Percentiles rank a stretch among this genome's conserved stretches.
These are phyloP conservation scores for Myocastor coypus DNA, from an alignment of 2,113 vertebrate species.

Conservation along the genomic window DNA sequence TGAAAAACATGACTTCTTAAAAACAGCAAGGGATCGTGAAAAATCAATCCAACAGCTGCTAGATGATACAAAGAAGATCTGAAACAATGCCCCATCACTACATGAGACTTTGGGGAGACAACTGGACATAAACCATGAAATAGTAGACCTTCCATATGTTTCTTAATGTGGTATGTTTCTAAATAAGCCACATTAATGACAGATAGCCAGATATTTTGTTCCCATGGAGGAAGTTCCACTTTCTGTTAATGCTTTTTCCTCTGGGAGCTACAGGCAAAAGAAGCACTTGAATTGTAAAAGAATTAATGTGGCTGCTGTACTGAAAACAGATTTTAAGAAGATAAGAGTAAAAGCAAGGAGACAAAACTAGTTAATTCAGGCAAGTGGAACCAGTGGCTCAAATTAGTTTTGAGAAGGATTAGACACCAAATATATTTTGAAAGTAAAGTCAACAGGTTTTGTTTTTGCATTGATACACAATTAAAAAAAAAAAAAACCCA, in stretches of 20 bases:
- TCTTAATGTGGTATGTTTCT: conserved; percentile 8
- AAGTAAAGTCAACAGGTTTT: conserved; percentile 15
- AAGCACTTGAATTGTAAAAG: conserved; percentile 25
- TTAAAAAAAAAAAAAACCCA: not conserved
- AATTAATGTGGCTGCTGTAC: not conserved
- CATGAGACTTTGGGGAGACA: no score
- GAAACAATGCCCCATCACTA: not conserved
- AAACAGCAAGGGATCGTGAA: not conserved
- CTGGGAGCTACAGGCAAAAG: not conserved
- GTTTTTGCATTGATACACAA: not conserved
- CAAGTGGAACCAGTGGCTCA: not conserved
- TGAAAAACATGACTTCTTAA: no score
- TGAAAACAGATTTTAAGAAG: conserved; percentile 21
- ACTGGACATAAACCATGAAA: not conserved
- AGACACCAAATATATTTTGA: conserved; percentile 20
- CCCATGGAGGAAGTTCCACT: not conserved
- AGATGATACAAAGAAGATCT: not conserved
- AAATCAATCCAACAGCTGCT: not conserved
- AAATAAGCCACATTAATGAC: conserved; percentile 35
- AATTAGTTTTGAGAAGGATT: not conserved
- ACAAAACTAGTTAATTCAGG: not conserved
- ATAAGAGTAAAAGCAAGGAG: not conserved
- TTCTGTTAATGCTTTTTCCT: not conserved
- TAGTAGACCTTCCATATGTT: conserved; percentile 23
- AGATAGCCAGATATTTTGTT: not conserved